Evolutionary conservation across 2,113 vertebrate genomes (phyloP), one percentile per base, ranked within the genome.

Genomic region (Eurystomus gularis): DNA sequence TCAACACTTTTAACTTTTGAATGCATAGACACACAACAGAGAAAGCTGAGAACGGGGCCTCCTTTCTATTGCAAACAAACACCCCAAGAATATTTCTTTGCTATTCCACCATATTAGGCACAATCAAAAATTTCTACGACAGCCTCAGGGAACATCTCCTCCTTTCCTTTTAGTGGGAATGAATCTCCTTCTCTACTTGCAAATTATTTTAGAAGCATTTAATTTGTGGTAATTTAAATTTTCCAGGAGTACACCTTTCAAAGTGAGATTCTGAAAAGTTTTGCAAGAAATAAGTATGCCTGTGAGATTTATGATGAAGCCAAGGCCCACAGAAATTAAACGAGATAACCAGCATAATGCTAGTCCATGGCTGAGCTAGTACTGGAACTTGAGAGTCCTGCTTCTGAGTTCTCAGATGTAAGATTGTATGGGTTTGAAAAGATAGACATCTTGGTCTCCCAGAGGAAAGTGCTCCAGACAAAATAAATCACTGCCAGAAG

Each of bases 401-500:
- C 95, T 96, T 89, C 86, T 94, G 80, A 92, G 80, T 78, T 75
- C 91, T 97, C 90, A 94, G 96, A 95, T 93, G 92, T 93, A 70
- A 80, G 82, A 88, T 57, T 93, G 82, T 37, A 42, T 15, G 83
- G 91, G 91, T 90, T 90, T 93, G 73, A 44, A 82, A 86, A 95
- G 89, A 96, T 93, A 97, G 92, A 78, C 90, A 97, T 95, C 88
- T 96, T 88, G 93, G 94, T 84, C 82, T 95, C 93, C 80, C 94
- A 96, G 89, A 96, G 77, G 62, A 95, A 97, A 97, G 87, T 80
- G 72, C 52, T 94, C 54, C 85, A 96, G 95, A 96, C 33, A 0
- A 93, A 96, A 97, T 95, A 90, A 91, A 92, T 96, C 93, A 95
- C 91, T 95, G 95, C 86, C 94, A 97, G 49, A 93, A 82, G 91